phyloP scores from a whole-genome alignment of 2,888 invertebrate species.

The Ferdinandea cuprea region DNA sequence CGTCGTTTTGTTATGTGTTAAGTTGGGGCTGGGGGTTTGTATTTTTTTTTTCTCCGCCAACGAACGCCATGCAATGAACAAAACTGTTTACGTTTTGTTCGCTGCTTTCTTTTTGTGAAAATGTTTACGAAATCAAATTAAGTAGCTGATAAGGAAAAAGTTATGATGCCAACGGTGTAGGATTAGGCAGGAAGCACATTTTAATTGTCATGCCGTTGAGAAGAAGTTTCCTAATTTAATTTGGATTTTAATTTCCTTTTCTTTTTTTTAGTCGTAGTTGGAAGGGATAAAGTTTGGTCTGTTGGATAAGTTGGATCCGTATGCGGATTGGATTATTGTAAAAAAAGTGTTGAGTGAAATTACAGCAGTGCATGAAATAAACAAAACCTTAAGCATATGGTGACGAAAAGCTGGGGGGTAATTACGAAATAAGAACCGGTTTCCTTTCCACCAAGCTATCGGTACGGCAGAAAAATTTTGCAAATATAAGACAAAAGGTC shows the following conservation, averaged over 20 bases:
- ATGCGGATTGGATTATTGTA: too few relatives aligned
- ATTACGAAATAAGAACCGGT: too few relatives aligned
- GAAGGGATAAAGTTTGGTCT: background rate
- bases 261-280: background rate
- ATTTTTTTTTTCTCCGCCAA: background rate
- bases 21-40: background rate
- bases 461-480: too few relatives aligned
- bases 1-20: background rate
- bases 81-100: slow-evolving; percentile 32
- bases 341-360: too few relatives aligned
- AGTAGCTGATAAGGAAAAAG: slow-evolving; percentile 62
- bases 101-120: slow-evolving; percentile 1
- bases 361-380: too few relatives aligned
- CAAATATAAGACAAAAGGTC: too few relatives aligned
- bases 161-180: slow-evolving; percentile 15
- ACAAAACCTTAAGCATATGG: too few relatives aligned
- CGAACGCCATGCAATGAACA: background rate
- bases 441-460: too few relatives aligned
- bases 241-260: slow-evolving; percentile 3
- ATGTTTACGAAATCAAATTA: slow-evolving; percentile 51
- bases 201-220: slow-evolving; percentile 9
- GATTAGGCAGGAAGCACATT: slow-evolving; percentile 52
- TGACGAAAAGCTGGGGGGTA: too few relatives aligned
- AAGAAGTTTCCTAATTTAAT: slow-evolving; percentile 30
- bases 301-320: too few relatives aligned